Conservation (phyloP, 2,113 vertebrate genomes). For the Eulemur rufifrons region DNA sequence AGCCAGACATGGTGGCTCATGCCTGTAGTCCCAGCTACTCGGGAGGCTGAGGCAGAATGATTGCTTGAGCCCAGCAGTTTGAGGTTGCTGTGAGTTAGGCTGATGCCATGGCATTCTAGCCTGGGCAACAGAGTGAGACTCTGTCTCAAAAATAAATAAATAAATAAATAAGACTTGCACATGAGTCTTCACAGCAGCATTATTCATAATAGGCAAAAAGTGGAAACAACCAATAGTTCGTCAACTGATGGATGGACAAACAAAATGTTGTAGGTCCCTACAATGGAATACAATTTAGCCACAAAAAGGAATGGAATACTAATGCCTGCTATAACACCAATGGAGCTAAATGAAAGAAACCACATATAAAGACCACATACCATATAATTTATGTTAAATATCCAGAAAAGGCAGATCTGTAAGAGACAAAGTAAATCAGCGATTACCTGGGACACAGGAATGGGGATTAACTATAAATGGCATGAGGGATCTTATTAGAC, state of each 20-base stretch:
- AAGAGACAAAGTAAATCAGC: not conserved
- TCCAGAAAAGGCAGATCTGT: not conserved
- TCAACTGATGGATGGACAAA: not conserved
- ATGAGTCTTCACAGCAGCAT: no score
- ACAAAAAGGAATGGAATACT: not conserved
- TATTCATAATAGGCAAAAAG: not conserved
- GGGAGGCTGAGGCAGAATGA: no score
- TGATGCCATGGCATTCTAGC: no score
- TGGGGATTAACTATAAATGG: not conserved
- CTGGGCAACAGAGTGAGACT: no score
- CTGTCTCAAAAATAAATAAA: no score
- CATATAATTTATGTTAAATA: not conserved
- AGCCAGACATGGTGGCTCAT: no score
- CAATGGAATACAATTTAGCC: not conserved
- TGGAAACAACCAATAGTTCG: not conserved
- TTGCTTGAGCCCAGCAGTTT: no score
- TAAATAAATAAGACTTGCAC: no score
- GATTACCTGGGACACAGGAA: not conserved
- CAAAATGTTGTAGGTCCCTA: not conserved
- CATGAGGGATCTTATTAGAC: not conserved
- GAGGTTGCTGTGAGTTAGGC: no score
- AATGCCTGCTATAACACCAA: not conserved
- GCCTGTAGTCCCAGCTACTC: no score
- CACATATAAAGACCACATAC: not conserved
- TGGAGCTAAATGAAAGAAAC: not conserved